Base-by-base conservation (phyloP, 2,113 vertebrate species). In the Amphilophus citrinellus region DNA sequence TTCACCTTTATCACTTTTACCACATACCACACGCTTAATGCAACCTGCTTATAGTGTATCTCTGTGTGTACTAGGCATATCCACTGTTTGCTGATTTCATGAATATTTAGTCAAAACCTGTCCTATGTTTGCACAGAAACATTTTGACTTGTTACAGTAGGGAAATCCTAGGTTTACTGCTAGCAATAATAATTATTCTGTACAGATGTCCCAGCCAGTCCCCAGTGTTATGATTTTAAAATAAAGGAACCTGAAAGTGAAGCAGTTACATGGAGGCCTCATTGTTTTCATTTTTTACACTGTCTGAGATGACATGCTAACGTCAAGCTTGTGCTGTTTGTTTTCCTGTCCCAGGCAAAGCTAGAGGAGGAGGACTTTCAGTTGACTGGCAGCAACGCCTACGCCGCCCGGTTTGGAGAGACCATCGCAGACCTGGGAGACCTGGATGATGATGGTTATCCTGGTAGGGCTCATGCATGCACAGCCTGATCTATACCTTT, bases 401-500 rank as follows among this genome's bases (percentile, higher is more conserved):
- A 98, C 0, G 97, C 97, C 6, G 97, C 98, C 1, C 96, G 98
- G 22, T 99, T 99, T 91, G 98, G 98, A 61, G 97, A 98, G 91
- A 95, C 96, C 80, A 98, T 99, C 82, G 93, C 95, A 76, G 96
- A 96, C 91, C 96, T 99, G 62, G 98, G 98, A 32, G 98, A 99
- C 95, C 95, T 99, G 63, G 98, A 99, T 75, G 97, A 98, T 9
- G 98, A 99, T 66, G 97, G 98, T 22, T 98, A 97, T 95, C 95
- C 96, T 91, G 98, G 98, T 99, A 96, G 86, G 10, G 1, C 17
- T 17, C 27, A 35, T 61, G 53, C 37, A 24, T 27, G 3, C 37
- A 82, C 5, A 18, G 9, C n/a, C 6, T 24, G 37, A 76, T 17
- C 18, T 5, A 68, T 66, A 13, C 10, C 8, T 7, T 32, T 37